Base-by-base conservation (phyloP, 2,797 vertebrate genomes). In the Notolepis coatsorum region DNA sequence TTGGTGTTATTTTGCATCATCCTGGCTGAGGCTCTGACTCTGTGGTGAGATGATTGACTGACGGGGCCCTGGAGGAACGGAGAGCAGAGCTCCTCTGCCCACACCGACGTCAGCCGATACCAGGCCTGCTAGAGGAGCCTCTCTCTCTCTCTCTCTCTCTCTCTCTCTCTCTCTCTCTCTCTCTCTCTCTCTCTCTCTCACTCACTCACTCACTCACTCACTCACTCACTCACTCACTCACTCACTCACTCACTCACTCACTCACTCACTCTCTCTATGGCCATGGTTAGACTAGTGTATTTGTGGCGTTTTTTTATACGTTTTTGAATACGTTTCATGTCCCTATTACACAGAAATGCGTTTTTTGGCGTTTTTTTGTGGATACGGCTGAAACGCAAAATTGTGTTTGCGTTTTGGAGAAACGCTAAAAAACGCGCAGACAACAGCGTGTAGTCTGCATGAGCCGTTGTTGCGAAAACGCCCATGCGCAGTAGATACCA, bases 11-110 rank as follows among this genome's bases (percentile, higher is more conserved):
- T 75, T 62, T 30, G 42, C 58, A n/a, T 74, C 46, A 38, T 4
- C 30, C 43, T 68, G 59, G 46, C 43, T 0, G 4, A 51, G 10
- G 61, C 1, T 17, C 64, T 65, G 72, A 69, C 50, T n/a, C n/a
- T 80, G 69, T 27, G 71, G 81, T 82, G 65, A 62, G 71, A 52
- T 67, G 56, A 68, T 72, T 53, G 55, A 37, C 21, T 61, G 59
- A 37, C 21, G 59, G 59, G 2, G 48, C 37, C 27, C 35, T 76
- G 67, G 67, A 72, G 54, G 42, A 45, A 2, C 15, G 50, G 13
- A 52, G 54, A 37, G 63, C 78, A 68, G 68, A 23, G 62, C 73
- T 78, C n/a, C 73, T 68, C 1, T 35, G 39, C 38, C 41, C 33
- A 2, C 28, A 4, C 38, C 72, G 62, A 76, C 73, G 63, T 70